Evolutionary conservation across 2,888 invertebrate genomes (phyloP).

Genomic region (Eupelmus urozonus): DNA sequence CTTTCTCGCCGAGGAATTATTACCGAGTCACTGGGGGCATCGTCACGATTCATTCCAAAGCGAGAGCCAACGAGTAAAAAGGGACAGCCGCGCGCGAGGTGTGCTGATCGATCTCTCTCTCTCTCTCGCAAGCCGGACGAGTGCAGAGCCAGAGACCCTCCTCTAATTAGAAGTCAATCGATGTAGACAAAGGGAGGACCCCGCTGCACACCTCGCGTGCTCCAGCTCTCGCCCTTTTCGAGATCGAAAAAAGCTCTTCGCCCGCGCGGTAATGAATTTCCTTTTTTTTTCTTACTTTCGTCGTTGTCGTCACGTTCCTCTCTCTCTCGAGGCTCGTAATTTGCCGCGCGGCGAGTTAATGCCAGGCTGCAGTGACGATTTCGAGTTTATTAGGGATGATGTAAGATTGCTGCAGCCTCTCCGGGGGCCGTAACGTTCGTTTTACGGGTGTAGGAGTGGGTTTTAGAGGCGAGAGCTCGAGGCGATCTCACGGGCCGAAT

Average conservation of each 20-base stretch:
- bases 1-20: slow-evolving; percentile 59
- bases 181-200: not conserved
- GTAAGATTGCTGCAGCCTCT: not conserved
- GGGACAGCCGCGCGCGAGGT: not conserved
- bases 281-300: no score
- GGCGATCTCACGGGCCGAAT: not conserved
- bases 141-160: not conserved
- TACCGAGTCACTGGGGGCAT: slow-evolving; percentile 60
- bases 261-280: no score
- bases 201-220: no score
- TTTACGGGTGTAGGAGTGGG: no score
- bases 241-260: not conserved
- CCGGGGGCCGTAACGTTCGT: no score
- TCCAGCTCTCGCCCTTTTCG: not conserved
- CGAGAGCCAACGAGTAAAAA: not conserved
- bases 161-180: slow-evolving; percentile 36
- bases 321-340: not conserved
- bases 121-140: no score
- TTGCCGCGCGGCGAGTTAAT: slow-evolving; percentile 1
- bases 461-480: no score
- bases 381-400: slow-evolving; percentile 34
- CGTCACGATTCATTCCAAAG: slow-evolving; percentile 54
- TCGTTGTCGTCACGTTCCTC: not conserved
- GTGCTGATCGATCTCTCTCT: no score
- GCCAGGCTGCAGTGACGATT: slow-evolving; percentile 13